Base-by-base conservation (phyloP, 2,888 invertebrate genomes). In the Alsophila aescularia region DNA sequence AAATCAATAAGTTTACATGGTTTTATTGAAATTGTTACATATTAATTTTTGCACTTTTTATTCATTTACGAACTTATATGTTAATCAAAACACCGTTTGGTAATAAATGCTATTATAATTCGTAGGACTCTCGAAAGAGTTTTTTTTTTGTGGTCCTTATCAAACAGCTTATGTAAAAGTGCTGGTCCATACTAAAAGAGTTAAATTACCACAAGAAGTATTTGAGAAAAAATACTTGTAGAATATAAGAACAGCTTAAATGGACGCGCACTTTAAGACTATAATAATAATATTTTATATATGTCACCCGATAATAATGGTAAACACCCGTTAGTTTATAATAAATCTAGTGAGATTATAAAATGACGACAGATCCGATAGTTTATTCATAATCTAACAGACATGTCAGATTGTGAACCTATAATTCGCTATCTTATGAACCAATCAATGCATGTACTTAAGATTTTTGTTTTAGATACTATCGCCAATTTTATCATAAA, bases 21-120 rank as follows among this genome's bases (percentile, higher is more conserved):
- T 88, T 90, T 90, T 90, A 89, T 90, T 90, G 87, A 89, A 89
- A 85, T 83, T 84, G 81, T 87, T 90, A 90, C 90, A 90, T 89
- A 85, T 79, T 87, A 85, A 91, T 89, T 90, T 91, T 91, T 91
- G 90, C 90, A 90, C 90, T 90, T 87, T 85, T 88, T 86, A 87
- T 74, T 85, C 80, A 77, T 83, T 79, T 84, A 84, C 77, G 81
- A 81, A 83, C 85, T 85, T 88, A 85, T 76, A 83, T 75, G 81
- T 86, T 89, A 88, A 79, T 89, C 86, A 85, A 90, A 89, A 90
- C 88, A 88, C 87, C 84, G 72, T 89, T 90, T 89, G 90, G 89
- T 90, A 89, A 87, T 91, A 91, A 91, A 91, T 91, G 91, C 91
- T 90, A 89, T 89, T 79, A 79, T 86, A 85, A 84, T 80, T 83